These are phyloP conservation scores for Gallinago nigripennis DNA, from an alignment of 2,797 vertebrate genomes.

Conservation along the genomic window DNA sequence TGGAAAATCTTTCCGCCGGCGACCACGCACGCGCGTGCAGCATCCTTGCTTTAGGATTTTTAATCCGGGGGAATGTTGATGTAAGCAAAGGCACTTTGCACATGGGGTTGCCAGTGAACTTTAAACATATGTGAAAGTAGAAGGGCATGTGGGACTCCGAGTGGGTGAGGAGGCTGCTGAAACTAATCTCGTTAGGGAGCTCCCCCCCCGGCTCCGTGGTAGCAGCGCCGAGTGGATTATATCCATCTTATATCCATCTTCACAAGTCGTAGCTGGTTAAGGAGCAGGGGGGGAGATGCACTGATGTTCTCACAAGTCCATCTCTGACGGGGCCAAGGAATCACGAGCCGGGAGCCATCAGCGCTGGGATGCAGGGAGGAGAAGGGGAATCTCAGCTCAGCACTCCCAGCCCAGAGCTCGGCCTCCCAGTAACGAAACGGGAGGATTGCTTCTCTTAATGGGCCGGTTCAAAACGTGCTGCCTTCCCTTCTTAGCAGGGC, in stretches of 20 bases:
- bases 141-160: background rate
- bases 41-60: background rate
- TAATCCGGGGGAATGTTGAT: background rate
- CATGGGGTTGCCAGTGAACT: background rate
- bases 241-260: background rate
- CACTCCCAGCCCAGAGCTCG: background rate
- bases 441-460: background rate
- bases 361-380: background rate
- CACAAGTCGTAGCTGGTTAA: background rate
- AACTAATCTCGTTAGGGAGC: background rate
- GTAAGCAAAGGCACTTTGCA: background rate
- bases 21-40: background rate
- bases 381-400: background rate
- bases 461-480: background rate
- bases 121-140: background rate
- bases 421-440: fast-evolving
- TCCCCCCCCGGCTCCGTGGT: background rate
- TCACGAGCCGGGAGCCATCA: fast-evolving
- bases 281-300: background rate
- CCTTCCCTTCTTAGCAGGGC: background rate
- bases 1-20: background rate
- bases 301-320: background rate
- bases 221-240: background rate
- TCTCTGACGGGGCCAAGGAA: background rate
- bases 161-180: background rate